Percentiles rank a stretch among this genome's conserved stretches.
Conservation (phyloP, 2,888 invertebrate species). For the Xanthia icteritia region DNA sequence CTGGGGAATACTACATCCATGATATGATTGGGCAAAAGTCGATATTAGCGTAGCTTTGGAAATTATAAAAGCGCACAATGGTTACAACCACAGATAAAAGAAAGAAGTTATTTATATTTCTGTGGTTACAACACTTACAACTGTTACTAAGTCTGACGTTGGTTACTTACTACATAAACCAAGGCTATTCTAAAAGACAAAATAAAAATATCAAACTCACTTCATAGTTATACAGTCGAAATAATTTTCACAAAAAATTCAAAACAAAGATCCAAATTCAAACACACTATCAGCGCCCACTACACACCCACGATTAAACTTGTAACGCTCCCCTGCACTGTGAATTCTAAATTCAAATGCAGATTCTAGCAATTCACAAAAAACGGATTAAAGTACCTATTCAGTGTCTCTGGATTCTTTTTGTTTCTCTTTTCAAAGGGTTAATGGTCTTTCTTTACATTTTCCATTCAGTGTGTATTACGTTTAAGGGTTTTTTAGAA, state of each 20-base stretch:
- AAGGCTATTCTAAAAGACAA: not conserved
- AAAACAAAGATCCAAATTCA: not conserved
- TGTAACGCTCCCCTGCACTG: slow-evolving; percentile 39
- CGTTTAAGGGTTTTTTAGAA: not conserved
- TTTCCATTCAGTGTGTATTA: slow-evolving; percentile 24
- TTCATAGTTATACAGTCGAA: slow-evolving; percentile 7
- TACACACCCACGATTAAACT: slow-evolving; percentile 58
- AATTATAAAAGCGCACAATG: not conserved
- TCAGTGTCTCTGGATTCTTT: slow-evolving; percentile 12
- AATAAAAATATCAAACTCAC: not conserved
- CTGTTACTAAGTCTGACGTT: not conserved
- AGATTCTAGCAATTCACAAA: slow-evolving; percentile 31
- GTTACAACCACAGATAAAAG: too few relatives aligned
- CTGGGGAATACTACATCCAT: not conserved
- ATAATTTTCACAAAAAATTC: slow-evolving; percentile 25
- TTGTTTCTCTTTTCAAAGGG: slow-evolving; percentile 19
- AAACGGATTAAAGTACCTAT: slow-evolving; percentile 24
- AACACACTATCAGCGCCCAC: slow-evolving; percentile 4
- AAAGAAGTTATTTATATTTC: too few relatives aligned
- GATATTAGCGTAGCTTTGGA: not conserved
- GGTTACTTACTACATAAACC: not conserved
- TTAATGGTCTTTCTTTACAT: slow-evolving; percentile 17
- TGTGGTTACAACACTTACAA: not conserved
- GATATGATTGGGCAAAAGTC: not conserved
- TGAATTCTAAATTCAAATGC: slow-evolving; percentile 51